phyloP scores from a whole-genome alignment of 92 coral and sea anemone species.

The Blastomussa wellsi region DNA sequence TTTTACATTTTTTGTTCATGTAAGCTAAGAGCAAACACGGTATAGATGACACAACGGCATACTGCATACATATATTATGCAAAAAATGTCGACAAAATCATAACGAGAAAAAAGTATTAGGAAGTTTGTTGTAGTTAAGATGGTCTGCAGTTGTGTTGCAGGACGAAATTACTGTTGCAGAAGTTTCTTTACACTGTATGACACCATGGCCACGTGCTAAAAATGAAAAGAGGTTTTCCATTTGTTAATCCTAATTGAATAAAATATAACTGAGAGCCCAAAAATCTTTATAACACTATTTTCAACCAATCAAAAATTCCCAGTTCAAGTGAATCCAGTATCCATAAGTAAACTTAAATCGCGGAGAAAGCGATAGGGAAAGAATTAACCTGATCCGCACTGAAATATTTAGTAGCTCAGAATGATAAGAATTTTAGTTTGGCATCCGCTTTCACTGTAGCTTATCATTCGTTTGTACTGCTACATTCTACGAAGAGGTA shows the following conservation, averaged over 20 bases:
- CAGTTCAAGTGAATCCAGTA: background rate
- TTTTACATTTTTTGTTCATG: background rate
- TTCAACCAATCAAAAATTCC: background rate
- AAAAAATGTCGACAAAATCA: background rate
- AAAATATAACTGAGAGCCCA: background rate
- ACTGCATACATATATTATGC: background rate
- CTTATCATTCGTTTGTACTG: background rate
- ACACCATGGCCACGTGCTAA: no score
- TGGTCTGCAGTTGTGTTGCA: background rate
- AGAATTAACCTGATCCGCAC: background rate
- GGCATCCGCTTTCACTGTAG: background rate
- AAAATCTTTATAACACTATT: background rate
- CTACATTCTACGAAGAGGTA: background rate
- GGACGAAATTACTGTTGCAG: background rate
- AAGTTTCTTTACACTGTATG: background rate
- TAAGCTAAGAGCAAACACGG: background rate
- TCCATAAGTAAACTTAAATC: background rate
- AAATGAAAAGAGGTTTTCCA: background rate
- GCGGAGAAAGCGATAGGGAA: background rate
- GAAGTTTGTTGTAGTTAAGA: background rate
- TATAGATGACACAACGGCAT: background rate
- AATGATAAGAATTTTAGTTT: background rate
- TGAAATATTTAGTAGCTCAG: background rate
- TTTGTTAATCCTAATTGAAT: background rate
- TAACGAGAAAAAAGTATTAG: background rate